These are phyloP conservation scores for Xerus inauris DNA, from an alignment of 2,113 vertebrate genomes.

Conservation along the genomic window DNA sequence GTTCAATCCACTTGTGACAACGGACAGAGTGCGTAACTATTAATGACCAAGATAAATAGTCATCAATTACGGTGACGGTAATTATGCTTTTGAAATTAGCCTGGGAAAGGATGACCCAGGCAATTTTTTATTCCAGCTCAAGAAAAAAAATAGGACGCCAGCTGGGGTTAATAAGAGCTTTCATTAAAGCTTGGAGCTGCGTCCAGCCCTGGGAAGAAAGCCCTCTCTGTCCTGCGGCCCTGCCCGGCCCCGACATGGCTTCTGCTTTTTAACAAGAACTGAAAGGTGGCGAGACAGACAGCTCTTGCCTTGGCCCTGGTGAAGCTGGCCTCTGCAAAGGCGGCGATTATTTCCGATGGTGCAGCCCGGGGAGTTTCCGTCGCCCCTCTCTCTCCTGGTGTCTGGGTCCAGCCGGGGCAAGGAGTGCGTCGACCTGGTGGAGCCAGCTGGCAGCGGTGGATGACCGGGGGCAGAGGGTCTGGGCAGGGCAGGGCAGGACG, in stretches of 20 bases:
- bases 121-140: constrained; percentile 82
- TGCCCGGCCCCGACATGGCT: constrained; percentile 77
- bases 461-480: neutral
- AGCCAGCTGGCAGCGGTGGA: neutral
- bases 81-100: constrained; percentile 71
- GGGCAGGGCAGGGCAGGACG: neutral
- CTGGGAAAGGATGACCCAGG: constrained; percentile 82
- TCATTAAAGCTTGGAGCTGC: constrained; percentile 84
- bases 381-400: neutral
- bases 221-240: constrained; percentile 82
- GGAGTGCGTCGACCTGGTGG: fast-evolving
- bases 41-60: constrained; percentile 71
- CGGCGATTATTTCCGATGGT: constrained; percentile 54
- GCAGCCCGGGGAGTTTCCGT: neutral
- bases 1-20: constrained; percentile 36
- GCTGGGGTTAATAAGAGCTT: constrained; percentile 87
- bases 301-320: constrained; percentile 70
- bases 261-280: constrained; percentile 85
- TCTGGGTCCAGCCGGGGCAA: neutral
- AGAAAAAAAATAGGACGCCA: constrained; percentile 86
- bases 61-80: constrained; percentile 65
- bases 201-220: constrained; percentile 85
- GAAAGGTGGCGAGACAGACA: constrained; percentile 80
- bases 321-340: constrained; percentile 66
- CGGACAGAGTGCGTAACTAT: neutral